Base-by-base conservation (phyloP, 30 jellyfish, hydroid and myxozoan species). In the Haliclystus octoradiatus region DNA sequence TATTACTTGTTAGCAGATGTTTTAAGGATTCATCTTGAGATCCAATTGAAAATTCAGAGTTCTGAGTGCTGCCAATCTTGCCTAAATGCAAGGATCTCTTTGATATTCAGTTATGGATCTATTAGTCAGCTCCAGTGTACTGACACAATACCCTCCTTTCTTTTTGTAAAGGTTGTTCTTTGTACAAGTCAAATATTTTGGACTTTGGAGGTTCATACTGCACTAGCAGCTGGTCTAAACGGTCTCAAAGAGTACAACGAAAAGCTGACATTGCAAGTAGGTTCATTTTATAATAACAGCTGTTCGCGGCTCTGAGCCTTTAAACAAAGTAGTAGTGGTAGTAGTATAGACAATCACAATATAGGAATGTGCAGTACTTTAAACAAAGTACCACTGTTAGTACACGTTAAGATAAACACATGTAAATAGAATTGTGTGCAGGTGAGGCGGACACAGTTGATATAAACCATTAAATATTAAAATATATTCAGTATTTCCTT, bases 201-300 rank as follows among this genome's bases (percentile, higher is more conserved):
- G 98, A 89, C 98, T n/a, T 75, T 83, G 12, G 95, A 89, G 68
- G 98, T 89, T 2, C 98, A 89, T 62, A 94, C 81, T 34, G 98
- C 98, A 50, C 71, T 89, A 63, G 80, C 75, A 13, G 81, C 95
- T 4, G 98, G 98, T n/a, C 79, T 85, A 9, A 93, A 89, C 14
- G 95, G 95, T 19, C 52, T 89, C 71, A 65, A 63, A 26, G 98
- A 89, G 53, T 89, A 89, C 72, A 69, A 79, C 40, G 94, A 77
- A 47, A 82, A 81, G 65, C 80, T 81, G 52, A 79, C 95, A 24
- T 49, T 77, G 76, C 98, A 89, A 69, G 92, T 78, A 34, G 31
- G 68, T 46, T 46, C 60, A 46, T 46, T 12, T 46, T 46, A 12
- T 46, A 46, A 46, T 12, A 46, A n/a, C 60, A 46, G n/a, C 60